Conservation (phyloP, 2,888 invertebrate genomes). For the Epirrhoe tristata region DNA sequence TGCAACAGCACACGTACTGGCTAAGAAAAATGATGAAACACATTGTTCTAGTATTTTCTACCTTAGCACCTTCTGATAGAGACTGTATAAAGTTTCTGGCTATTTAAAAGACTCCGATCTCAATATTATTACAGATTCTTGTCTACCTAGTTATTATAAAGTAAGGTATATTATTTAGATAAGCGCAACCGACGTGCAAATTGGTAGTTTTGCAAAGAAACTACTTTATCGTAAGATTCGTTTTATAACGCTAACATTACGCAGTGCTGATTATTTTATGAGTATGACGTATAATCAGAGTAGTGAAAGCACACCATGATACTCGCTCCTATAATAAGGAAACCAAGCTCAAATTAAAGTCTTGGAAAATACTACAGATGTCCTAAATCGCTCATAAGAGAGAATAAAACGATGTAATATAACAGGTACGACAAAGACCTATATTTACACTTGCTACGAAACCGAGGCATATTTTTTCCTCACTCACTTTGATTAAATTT, state of each 20-base stretch:
- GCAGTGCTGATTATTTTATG: background rate
- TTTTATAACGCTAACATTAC: constrained; percentile 8
- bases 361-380: background rate
- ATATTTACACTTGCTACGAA: too few species aligned
- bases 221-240: constrained; percentile 10
- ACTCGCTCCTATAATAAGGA: background rate
- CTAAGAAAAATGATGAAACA: constrained; percentile 40
- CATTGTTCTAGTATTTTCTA: background rate
- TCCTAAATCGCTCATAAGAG: too few species aligned
- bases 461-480: too few species aligned
- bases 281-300: constrained; percentile 2
- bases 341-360: background rate
- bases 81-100: background rate
- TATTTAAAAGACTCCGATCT: constrained; percentile 12
- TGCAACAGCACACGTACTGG: constrained; percentile 37
- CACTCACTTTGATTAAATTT: too few species aligned
- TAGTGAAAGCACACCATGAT: background rate
- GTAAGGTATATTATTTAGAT: constrained; percentile 16
- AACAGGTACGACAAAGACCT: too few species aligned
- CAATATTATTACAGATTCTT: constrained; percentile 25
- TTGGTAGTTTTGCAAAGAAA: constrained; percentile 22
- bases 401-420: too few species aligned
- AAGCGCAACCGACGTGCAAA: constrained; percentile 22
- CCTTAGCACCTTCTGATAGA: constrained; percentile 13
- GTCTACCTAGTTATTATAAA: constrained; percentile 38